These are phyloP conservation scores for Vulpes lagopus DNA, from an alignment of 2,113 vertebrate genomes.

Conservation along the genomic window DNA sequence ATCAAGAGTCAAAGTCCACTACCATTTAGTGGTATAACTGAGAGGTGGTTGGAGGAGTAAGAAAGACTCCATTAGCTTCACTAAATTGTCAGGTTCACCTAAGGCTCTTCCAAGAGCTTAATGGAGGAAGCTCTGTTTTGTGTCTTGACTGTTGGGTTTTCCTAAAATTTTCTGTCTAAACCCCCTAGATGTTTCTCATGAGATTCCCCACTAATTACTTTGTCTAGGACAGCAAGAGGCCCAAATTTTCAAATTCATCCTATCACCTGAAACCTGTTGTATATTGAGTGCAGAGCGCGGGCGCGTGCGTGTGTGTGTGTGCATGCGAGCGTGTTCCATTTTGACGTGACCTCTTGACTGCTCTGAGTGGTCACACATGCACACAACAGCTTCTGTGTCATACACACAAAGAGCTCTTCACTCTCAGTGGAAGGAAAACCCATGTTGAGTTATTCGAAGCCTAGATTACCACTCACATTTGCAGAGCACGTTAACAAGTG, in stretches of 20 bases:
- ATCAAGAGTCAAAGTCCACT: background rate
- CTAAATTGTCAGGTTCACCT: background rate
- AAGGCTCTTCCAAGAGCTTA: background rate
- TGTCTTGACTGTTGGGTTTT: background rate
- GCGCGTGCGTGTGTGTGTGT: too few species aligned
- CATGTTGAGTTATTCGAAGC: background rate
- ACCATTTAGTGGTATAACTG: accelerated
- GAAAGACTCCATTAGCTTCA: background rate
- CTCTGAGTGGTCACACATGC: too few species aligned
- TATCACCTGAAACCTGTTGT: background rate
- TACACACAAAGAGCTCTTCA: background rate
- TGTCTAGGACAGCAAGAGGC: background rate
- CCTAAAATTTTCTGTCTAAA: background rate
- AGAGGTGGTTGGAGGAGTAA: too few species aligned
- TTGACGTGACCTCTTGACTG: background rate
- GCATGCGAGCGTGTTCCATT: background rate
- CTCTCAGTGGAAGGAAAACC: background rate
- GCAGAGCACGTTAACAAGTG: background rate
- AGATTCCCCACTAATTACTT: background rate
- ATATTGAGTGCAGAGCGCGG: background rate
- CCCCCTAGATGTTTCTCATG: background rate
- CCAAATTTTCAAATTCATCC: background rate
- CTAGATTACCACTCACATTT: background rate
- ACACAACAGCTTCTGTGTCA: too few species aligned
- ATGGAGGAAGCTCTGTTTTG: background rate